A percentile compares a stretch with the other conserved stretches of the same genome.
Conservation (phyloP, 2,113 vertebrate genomes). For the Myrmophylax atrothorax region DNA sequence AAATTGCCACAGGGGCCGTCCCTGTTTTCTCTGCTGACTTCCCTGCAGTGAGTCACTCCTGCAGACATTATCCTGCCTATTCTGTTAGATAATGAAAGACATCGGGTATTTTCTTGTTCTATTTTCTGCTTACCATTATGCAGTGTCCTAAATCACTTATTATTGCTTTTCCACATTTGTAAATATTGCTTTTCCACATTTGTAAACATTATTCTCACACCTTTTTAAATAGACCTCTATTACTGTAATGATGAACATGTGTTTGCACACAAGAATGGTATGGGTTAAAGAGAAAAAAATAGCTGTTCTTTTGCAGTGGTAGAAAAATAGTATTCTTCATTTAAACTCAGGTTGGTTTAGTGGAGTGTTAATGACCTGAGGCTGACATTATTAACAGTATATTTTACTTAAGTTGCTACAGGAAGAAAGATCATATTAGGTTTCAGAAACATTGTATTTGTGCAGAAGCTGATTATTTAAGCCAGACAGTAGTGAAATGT, state of each 20-base stretch:
- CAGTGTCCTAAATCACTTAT: not conserved
- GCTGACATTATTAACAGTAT: not conserved
- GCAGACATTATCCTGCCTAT: not conserved
- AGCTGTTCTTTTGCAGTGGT: not conserved
- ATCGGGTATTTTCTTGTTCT: not conserved
- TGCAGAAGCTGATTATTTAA: not conserved
- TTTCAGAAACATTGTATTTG: not conserved
- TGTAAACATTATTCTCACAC: slow-evolving; percentile 18
- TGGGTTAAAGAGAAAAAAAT: not conserved
- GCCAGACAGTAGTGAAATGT: not conserved
- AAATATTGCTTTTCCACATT: not conserved
- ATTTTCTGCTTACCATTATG: not conserved
- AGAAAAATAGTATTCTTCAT: not conserved
- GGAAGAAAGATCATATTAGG: not conserved
- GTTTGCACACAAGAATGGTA: not conserved
- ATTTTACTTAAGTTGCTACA: not conserved
- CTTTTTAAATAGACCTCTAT: not conserved
- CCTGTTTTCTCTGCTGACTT: not conserved
- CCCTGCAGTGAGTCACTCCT: not conserved
- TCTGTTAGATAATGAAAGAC: not conserved
- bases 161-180: not conserved
- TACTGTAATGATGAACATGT: not conserved
- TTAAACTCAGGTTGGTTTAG: not conserved
- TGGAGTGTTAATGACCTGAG: not conserved
- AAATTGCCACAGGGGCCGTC: not conserved